These are phyloP conservation scores for Meleagris gallopavo DNA, from an alignment of 2,113 vertebrate species.

Conservation along the genomic window DNA sequence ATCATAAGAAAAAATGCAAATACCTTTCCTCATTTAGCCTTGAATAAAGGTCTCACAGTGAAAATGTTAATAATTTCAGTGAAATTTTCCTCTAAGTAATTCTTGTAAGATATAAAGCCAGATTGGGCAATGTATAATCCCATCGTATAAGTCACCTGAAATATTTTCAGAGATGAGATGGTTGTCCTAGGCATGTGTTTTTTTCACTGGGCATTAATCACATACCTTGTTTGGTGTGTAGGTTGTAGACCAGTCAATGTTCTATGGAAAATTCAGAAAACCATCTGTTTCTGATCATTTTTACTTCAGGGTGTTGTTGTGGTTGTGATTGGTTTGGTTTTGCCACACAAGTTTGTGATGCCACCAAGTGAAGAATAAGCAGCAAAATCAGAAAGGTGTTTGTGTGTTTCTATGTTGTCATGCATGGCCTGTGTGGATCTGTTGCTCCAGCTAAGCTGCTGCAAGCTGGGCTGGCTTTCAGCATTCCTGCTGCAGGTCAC, in stretches of 20 bases:
- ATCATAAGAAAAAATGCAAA: neutral
- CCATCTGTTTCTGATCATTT: neutral
- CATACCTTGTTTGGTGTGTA: slow-evolving; percentile 4
- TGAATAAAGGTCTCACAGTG: neutral
- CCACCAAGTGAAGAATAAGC: neutral
- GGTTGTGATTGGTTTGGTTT: neutral
- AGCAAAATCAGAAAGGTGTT: neutral
- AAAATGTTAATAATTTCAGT: neutral
- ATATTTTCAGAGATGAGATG: slow-evolving; percentile 17
- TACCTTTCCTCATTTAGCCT: neutral
- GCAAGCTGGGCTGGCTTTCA: neutral
- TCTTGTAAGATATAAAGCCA: neutral
- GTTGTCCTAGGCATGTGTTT: neutral
- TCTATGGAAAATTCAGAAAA: slow-evolving; percentile 52
- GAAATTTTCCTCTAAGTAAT: slow-evolving; percentile 13
- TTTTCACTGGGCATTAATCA: slow-evolving; percentile 23
- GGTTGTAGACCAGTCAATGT: slow-evolving; percentile 24
- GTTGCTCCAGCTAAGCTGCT: neutral
- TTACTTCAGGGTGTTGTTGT: neutral
- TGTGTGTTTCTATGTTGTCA: neutral
- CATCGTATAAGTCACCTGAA: neutral
- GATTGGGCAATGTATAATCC: neutral
- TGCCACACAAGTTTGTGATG: neutral
- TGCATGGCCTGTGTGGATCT: neutral
- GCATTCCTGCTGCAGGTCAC: neutral